Conservation (phyloP, 2,113 vertebrate genomes). For the Mustela nigripes region DNA sequence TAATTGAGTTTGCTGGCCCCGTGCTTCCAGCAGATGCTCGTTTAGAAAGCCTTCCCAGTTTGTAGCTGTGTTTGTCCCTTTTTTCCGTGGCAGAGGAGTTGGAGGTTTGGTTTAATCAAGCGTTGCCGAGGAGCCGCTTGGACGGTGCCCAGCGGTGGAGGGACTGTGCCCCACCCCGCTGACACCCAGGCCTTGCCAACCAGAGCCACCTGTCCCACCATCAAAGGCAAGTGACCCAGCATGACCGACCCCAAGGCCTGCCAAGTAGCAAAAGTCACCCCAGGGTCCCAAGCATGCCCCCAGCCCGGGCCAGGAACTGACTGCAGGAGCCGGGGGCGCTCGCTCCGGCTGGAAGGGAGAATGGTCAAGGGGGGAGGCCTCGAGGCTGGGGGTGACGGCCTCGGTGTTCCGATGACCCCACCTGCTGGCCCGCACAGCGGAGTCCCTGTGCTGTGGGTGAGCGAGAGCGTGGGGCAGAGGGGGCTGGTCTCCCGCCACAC, state of each 20-base stretch:
- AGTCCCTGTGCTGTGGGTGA: fast-evolving
- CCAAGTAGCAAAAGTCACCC: background rate
- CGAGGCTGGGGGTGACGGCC: background rate
- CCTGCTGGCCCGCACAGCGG: fast-evolving
- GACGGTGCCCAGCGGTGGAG: fast-evolving
- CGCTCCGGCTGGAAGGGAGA: too few relatives aligned
- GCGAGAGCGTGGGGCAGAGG: background rate
- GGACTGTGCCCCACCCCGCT: fast-evolving
- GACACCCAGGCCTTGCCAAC: background rate
- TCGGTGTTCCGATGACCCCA: too few relatives aligned
- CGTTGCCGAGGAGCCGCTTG: background rate
- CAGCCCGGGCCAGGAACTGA: background rate
- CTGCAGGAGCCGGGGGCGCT: background rate
- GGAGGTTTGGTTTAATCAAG: background rate
- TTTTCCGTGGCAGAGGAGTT: background rate
- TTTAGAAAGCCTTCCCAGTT: background rate
- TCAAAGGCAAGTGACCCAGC: background rate
- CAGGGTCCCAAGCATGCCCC: background rate
- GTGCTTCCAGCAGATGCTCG: background rate
- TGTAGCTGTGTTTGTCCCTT: background rate
- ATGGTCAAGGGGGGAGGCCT: background rate
- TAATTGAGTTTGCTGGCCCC: background rate
- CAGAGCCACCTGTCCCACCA: background rate
- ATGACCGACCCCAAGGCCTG: background rate
- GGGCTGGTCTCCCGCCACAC: too few relatives aligned